Conservation (phyloP, 2,888 invertebrate genomes). For the Drosophila subquinaria region DNA sequence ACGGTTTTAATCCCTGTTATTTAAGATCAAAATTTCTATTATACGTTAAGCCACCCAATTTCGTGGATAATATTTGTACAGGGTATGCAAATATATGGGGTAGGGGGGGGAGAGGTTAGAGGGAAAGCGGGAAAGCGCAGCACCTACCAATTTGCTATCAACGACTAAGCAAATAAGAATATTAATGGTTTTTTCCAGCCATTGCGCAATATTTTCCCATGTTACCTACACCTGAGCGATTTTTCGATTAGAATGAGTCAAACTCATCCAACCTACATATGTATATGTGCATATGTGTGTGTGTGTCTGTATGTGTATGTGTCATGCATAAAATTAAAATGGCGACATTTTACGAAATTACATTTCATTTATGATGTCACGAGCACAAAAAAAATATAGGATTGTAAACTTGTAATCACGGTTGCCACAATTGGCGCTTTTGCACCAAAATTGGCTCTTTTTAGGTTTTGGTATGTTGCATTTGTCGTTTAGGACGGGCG, state of each 20-base stretch:
- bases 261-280: conserved; percentile 2
- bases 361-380: conserved; percentile 72
- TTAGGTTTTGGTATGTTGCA: too few species aligned
- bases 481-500: too few species aligned
- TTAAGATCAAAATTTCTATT: not conserved
- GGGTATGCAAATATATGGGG: conserved; percentile 22
- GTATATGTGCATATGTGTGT: conserved; percentile 1
- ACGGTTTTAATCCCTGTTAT: too few species aligned
- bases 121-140: conserved; percentile 24
- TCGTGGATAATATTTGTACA: not conserved
- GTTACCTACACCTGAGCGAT: conserved; percentile 71
- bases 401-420: too few species aligned
- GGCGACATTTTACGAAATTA: conserved; percentile 76
- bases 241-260: conserved; percentile 72
- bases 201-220: conserved; percentile 77
- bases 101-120: not conserved
- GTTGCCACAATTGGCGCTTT: too few species aligned
- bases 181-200: conserved; percentile 81
- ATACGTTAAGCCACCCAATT: not conserved
- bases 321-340: conserved; percentile 75
- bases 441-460: too few species aligned
- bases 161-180: conserved; percentile 81
- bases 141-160: conserved; percentile 79
- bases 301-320: conserved; percentile 25
- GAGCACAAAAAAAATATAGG: conserved; percentile 17